Base-by-base conservation (phyloP, 2,113 vertebrate species). In the Pomatostomus ruficeps region DNA sequence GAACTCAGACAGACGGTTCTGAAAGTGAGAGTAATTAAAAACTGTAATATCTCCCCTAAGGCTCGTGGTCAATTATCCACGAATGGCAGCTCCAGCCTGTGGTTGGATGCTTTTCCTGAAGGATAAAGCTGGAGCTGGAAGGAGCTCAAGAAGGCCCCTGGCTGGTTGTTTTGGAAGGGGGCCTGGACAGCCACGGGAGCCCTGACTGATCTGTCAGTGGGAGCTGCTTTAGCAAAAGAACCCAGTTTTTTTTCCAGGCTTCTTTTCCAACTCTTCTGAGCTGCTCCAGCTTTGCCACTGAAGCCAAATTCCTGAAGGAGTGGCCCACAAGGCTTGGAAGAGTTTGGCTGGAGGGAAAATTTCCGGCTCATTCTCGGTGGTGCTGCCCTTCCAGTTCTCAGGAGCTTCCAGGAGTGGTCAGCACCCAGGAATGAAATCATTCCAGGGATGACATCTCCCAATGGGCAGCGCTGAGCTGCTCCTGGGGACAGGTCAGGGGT, bases 21-120 rank as follows among this genome's bases (percentile, higher is more conserved):
- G 76, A 80, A 29, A 93, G 85, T 5, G 83, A 91, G 91, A 90
- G 76, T 93, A 84, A 93, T 95, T 96, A 96, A 67, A 74, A 93
- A 42, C 76, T 48, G 12, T 21, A 84, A 31, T 71, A 59, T 46
- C 52, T 88, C 68, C 88, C 96, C 46, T 23, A 51, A 92, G 88
- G 83, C 83, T 78, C 5, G 55, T 55, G 94, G 92, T 90, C 96
- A 91, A 54, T 92, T 95, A 77, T 74, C 91, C 91, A 89, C 91
- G 88, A 86, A 52, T 43, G 68, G 79, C 67, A 81, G 67, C 55
- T 81, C 59, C 4, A 36, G 59, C 22, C 54, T 14, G 87, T 1
- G 23, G 38, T 21, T 54, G 85, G 94, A 86, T 86, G 68, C 48
- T 74, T 80, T 55, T 85, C 51, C 67, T 85, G 71, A 33, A 48